Conservation (phyloP, 1,140 invertebrate species). For the Luehdorfia chinensis region DNA sequence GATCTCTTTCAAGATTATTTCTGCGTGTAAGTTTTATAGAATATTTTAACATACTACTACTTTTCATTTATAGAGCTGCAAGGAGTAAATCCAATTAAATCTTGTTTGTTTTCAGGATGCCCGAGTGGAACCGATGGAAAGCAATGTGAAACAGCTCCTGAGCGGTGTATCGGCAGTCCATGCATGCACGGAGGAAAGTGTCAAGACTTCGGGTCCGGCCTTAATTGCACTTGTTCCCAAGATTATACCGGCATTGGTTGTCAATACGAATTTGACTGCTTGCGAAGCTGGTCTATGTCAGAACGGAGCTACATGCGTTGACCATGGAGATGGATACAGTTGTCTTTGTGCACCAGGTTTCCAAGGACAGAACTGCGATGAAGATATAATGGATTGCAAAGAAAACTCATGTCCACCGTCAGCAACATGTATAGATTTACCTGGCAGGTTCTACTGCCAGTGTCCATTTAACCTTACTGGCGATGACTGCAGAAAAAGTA, state of each 20-base stretch:
- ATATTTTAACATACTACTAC: background rate
- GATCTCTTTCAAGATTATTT: conserved; percentile 97
- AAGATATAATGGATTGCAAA: conserved; percentile 94
- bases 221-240: conserved; percentile 94
- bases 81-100: background rate
- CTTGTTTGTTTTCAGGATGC: conserved; percentile 77
- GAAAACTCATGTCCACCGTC: conserved; percentile 96
- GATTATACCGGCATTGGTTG: conserved; percentile 94
- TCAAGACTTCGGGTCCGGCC: conserved; percentile 95
- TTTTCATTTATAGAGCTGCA: background rate
- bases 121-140: conserved; percentile 96
- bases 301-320: conserved; percentile 94
- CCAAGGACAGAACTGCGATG: conserved; percentile 93
- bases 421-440: conserved; percentile 95
- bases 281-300: conserved; percentile 92
- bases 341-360: conserved; percentile 92
- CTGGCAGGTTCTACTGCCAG: conserved; percentile 95
- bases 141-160: conserved; percentile 95
- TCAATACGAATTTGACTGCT: conserved; percentile 95
- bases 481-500: conserved; percentile 96
- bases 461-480: conserved; percentile 98
- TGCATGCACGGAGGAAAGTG: conserved; percentile 97
- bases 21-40: conserved; percentile 87
- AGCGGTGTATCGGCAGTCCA: conserved; percentile 96
- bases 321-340: conserved; percentile 89